Percentiles rank a stretch among this genome's conserved stretches.
phyloP scores from a whole-genome alignment of 2,797 vertebrate genomes.

The Eidolon dupreanum region DNA sequence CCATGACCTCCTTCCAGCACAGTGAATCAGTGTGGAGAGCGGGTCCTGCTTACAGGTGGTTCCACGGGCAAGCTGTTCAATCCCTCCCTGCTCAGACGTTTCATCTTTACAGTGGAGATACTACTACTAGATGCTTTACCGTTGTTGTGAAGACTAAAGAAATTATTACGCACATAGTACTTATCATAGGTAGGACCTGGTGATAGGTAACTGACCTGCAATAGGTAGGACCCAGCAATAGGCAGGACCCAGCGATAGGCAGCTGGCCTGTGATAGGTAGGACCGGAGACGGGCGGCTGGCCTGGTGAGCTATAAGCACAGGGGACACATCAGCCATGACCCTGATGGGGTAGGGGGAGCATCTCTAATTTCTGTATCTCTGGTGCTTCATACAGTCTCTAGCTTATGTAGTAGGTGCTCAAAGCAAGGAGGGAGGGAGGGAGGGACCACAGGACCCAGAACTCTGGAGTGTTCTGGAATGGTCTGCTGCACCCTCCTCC shows the following conservation, averaged over 20 bases:
- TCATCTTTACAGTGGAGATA: not conserved
- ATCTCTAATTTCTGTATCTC: not conserved
- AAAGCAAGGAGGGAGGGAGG: not conserved
- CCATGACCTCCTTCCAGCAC: not conserved
- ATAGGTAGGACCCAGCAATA: not conserved
- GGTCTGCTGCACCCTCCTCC: not conserved
- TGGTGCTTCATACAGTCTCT: not conserved
- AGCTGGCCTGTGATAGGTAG: no score
- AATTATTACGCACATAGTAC: accelerated
- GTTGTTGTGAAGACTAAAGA: not conserved
- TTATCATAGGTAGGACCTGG: not conserved
- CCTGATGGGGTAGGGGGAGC: no score
- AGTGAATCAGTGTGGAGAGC: not conserved
- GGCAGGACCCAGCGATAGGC: no score
- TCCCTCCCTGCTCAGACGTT: not conserved
- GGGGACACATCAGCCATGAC: not conserved
- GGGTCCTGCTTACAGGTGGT: not conserved
- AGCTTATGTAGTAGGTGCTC: not conserved
- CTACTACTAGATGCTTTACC: accelerated
- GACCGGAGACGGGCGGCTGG: no score
- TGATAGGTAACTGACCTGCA: no score
- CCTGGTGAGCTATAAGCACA: not conserved
- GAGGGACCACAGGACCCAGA: not conserved
- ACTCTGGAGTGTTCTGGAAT: not conserved
- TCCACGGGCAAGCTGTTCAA: not conserved